phyloP scores from a whole-genome alignment of 2,797 vertebrate species.

The Enteromius mattozi region DNA sequence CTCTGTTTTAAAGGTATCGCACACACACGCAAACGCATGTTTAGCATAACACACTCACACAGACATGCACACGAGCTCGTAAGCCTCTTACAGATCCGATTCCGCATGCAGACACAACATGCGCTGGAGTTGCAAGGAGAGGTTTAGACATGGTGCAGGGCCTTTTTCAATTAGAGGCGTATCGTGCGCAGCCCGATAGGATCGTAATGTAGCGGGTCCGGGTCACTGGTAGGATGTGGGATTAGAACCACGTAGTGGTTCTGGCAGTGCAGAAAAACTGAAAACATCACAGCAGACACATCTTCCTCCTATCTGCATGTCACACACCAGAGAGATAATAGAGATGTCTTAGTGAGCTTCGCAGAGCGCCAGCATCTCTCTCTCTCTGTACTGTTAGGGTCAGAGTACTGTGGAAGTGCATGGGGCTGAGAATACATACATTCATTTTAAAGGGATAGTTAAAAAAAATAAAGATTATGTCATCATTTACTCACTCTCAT shows the following conservation, averaged over 20 bases:
- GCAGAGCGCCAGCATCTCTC: constrained; percentile 5
- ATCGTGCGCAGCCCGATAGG: constrained; percentile 73
- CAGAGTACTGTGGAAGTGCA: neutral
- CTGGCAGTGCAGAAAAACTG: constrained; percentile 58
- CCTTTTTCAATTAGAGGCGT: constrained; percentile 78
- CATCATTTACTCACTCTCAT: neutral
- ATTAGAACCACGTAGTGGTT: constrained; percentile 68
- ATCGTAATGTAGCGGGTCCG: constrained; percentile 68
- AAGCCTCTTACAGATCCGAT: constrained; percentile 78
- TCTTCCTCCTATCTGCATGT: constrained; percentile 12
- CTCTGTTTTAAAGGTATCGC: constrained; percentile 55
- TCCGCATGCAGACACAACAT: constrained; percentile 73
- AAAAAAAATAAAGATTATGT: neutral
- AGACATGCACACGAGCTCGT: constrained; percentile 55
- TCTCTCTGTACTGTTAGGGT: neutral
- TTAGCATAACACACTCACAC: constrained; percentile 44
- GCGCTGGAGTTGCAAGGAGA: constrained; percentile 69
- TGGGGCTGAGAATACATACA: neutral
- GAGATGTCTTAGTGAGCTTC: constrained; percentile 30
- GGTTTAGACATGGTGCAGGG: constrained; percentile 80
- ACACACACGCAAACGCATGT: constrained; percentile 9
- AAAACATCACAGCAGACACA: constrained; percentile 50
- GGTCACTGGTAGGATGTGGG: constrained; percentile 74
- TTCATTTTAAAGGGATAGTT: neutral
- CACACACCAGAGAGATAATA: constrained; percentile 22